phyloP scores from a whole-genome alignment of 2,797 vertebrate species.

The Ficedula albicollis region DNA sequence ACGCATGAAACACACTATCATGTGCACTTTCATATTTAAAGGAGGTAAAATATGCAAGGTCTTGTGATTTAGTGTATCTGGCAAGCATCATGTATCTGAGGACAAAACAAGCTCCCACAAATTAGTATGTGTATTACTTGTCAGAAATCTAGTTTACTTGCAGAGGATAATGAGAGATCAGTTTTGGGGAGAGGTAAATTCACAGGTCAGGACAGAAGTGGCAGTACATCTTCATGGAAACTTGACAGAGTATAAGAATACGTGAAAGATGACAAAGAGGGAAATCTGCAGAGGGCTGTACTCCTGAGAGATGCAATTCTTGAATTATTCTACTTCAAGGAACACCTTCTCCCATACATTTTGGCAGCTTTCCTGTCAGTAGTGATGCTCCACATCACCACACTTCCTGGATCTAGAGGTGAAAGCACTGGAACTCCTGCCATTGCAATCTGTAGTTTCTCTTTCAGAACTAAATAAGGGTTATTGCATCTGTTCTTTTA shows the following conservation, averaged over 20 bases:
- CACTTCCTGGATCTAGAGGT: constrained; percentile 40
- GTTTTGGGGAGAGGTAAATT: background rate
- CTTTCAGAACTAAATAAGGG: constrained; percentile 57
- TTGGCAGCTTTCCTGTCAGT: constrained; percentile 33
- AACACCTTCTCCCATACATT: constrained; percentile 40
- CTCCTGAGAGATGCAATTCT: constrained; percentile 18
- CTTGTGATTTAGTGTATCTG: background rate
- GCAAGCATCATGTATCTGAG: background rate
- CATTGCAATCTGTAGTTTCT: constrained; percentile 52
- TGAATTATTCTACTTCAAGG: constrained; percentile 37
- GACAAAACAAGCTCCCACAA: background rate
- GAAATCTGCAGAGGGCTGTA: constrained; percentile 1
- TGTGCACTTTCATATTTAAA: background rate
- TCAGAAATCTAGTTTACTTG: background rate
- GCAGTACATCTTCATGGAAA: background rate
- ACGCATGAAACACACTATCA: background rate
- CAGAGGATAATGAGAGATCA: background rate
- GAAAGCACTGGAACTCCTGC: constrained; percentile 45
- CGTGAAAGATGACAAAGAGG: background rate
- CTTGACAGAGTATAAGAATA: background rate
- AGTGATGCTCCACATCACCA: constrained; percentile 36
- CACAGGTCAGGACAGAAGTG: background rate
- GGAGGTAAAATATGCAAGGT: background rate
- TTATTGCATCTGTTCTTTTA: constrained; percentile 59
- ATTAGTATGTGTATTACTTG: background rate